Percentiles rank a stretch among this genome's conserved stretches.
These are phyloP conservation scores for Anguilla rostrata DNA, from an alignment of 2,113 vertebrate species.

Conservation along the genomic window DNA sequence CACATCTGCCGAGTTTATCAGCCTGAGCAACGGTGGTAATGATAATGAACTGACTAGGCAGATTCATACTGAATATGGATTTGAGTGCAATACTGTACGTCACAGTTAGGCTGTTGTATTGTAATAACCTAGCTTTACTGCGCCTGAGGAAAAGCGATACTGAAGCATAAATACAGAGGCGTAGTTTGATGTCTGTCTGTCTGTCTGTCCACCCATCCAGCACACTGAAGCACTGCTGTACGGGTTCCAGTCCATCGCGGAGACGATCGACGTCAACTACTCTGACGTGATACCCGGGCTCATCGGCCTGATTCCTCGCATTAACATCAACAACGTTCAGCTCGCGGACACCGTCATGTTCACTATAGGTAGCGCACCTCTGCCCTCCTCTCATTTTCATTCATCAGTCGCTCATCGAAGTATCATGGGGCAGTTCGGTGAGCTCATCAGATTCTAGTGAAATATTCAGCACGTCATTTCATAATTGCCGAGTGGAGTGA, in stretches of 20 bases:
- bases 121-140: too few relatives aligned
- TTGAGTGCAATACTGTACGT: neutral
- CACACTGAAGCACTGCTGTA: slow-evolving; percentile 96
- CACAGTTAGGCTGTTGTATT: neutral
- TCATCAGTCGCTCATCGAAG: neutral
- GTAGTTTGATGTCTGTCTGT: too few relatives aligned
- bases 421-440: neutral
- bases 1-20: neutral
- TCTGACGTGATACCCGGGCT: slow-evolving; percentile 96
- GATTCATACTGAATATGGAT: neutral
- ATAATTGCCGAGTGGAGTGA: too few relatives aligned
- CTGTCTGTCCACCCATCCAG: slow-evolving; percentile 60
- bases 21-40: neutral
- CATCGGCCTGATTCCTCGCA: slow-evolving; percentile 95
- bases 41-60: neutral
- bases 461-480: neutral
- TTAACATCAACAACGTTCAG: slow-evolving; percentile 97
- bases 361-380: slow-evolving; percentile 82
- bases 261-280: slow-evolving; percentile 98
- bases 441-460: neutral
- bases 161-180: neutral
- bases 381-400: neutral
- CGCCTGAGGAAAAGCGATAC: neutral
- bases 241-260: slow-evolving; percentile 96
- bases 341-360: slow-evolving; percentile 98